Base-by-base conservation (phyloP, 2,888 invertebrate genomes). In the Euphydryas editha region DNA sequence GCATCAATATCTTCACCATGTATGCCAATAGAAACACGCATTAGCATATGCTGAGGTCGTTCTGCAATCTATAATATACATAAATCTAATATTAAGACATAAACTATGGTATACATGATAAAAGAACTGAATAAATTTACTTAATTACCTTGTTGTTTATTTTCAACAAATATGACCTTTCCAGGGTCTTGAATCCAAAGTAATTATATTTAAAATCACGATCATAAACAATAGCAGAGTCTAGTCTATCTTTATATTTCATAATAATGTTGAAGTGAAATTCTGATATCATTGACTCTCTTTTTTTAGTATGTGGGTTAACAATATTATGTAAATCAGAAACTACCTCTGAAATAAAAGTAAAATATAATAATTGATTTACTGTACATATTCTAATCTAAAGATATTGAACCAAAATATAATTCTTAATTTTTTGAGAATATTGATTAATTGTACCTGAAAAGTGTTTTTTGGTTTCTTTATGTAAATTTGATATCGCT, bases 131-230 rank as follows among this genome's bases (percentile, higher is more conserved):
- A 65, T 24, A 24, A 6, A 30, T 30, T 30, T 30, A 30, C 5
- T 30, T 30, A 30, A 62, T 73, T 81, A 91, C 92, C 94, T 98
- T 98, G 0, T 96, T 96, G 83, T 98, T 94, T 60, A 99, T 97
- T 90, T 97, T 98, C 66, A 99, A 88, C 72, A 99, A 92, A 86
- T 99, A 99, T 0, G 99, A 99, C 55, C 98, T 94, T 81, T 99
- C 99, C 62, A 99, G 90, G 0, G 99, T 99, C 94, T 99, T 99
- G 82, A 99, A 99, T n/a, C 99, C 99, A 93, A 99, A 99, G 84
- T 98, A 99, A 82, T 98, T 99, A 89, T 99, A 99, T 68, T 95
- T 96, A 86, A 98, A 99, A 88, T 99, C 99, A 76, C 99, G 94
- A 82, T 99, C 98, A 86, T 99, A 99, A 47, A 99, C 97, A 76